Base-by-base conservation (phyloP, 2,888 invertebrate genomes). In the Cryptus viduatorius region DNA sequence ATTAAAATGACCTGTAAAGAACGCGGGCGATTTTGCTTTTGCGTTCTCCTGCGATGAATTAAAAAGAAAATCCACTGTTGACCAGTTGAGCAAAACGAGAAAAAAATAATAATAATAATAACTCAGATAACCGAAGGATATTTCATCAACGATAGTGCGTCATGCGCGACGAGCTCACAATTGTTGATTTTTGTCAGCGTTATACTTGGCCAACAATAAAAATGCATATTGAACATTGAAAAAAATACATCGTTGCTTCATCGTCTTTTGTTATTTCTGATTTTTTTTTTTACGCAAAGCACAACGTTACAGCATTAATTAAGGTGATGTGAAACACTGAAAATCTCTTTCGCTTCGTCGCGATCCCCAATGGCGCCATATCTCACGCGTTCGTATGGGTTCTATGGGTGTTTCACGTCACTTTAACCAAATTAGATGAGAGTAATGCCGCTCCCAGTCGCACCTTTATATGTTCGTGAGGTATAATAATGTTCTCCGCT, bases 201-300 rank as follows among this genome's bases (percentile, higher is more conserved):
- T 88, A 85, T 87, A 89, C 86, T 89, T 90, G 89, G 86, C 88
- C 88, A 90, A 89, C 87, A 90, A 90, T 90, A 56, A 90, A 89
- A 90, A 85, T 87, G 87, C 86, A 87, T 89, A 88, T 88, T 87
- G 88, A 88, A 88, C 84, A 85, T 85, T 56, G 24, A 76, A 82
- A 61, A 10, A 12, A 44, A 68, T 69, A 65, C 31, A 68, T 82
- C 64, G 19, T 76, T 42, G 19, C 73, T 61, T 67, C 48, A 56
- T 68, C 69, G n/a, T 65, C 16, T 61, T 73, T 10, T 44, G 19
- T 53, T 73, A 42, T 10, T 12, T 46, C 48, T 24, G 16, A 24
- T 53, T 7, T 37, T 37, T 73, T 50, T 10, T 12, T 46, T 53
- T 24, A 31, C 12, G 56, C 2, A 24, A 3, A 12, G 56, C 24